Evolutionary conservation across 1,140 invertebrate species (phyloP).

Genomic region (Oryctes rhinoceros): DNA sequence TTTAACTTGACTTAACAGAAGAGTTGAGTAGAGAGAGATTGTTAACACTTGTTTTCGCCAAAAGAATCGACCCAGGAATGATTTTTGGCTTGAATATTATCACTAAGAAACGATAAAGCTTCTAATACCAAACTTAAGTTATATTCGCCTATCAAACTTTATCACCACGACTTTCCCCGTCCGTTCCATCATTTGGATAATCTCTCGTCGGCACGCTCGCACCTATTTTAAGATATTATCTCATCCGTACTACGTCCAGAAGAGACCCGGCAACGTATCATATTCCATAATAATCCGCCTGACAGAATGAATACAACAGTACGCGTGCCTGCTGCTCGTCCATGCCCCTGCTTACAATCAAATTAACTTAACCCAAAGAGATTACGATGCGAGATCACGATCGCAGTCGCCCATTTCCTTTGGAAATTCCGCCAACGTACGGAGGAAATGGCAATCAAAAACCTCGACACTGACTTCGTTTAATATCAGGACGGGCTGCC

Average conservation of each 20-base stretch:
- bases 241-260: neutral
- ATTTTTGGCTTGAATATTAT: too few species aligned
- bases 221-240: constrained; percentile 35
- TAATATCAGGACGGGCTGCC: neutral
- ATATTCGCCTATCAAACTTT: too few species aligned
- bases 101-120: too few species aligned
- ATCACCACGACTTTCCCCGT: too few species aligned
- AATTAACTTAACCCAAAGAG: constrained; percentile 13
- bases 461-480: constrained; percentile 14
- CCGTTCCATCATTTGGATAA: neutral
- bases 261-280: neutral
- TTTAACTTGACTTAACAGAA: too few species aligned
- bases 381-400: constrained; percentile 10
- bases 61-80: too few species aligned
- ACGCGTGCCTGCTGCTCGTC: neutral
- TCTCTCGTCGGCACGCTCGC: neutral
- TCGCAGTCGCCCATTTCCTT: neutral
- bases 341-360: neutral
- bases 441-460: constrained; percentile 33
- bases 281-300: neutral
- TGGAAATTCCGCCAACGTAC: constrained; percentile 36
- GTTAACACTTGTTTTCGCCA: too few species aligned
- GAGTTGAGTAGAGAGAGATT: too few species aligned
- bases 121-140: too few species aligned
- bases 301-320: neutral